These are phyloP conservation scores for Festucalex cinctus DNA, from an alignment of 2,113 vertebrate genomes.

Conservation along the genomic window DNA sequence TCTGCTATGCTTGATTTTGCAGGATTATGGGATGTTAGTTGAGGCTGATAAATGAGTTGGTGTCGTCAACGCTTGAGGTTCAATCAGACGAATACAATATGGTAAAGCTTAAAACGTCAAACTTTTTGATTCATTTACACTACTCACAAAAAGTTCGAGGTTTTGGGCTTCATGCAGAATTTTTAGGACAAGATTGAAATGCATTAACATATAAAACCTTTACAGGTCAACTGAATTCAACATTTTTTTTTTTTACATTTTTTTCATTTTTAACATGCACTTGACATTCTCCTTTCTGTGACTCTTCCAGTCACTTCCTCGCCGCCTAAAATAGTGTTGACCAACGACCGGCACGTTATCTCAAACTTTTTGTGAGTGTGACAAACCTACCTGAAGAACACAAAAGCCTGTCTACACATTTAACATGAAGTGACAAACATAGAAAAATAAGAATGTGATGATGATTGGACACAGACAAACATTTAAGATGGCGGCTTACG, in stretches of 20 bases:
- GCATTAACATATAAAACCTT: no score
- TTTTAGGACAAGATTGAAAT: no score
- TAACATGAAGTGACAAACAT: neutral
- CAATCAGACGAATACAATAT: neutral
- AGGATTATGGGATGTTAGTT: neutral
- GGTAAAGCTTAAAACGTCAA: neutral
- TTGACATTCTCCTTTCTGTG: no score
- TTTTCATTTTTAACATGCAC: no score
- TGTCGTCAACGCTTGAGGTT: neutral
- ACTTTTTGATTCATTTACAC: neutral
- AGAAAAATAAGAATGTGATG: neutral
- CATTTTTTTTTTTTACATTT: no score
- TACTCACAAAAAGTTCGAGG: neutral
- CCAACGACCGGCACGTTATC: no score
- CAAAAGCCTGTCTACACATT: neutral
- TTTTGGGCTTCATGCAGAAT: neutral
- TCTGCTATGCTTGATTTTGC: neutral
- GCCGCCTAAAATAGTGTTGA: no score
- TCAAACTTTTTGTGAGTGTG: no score
- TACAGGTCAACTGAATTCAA: no score
- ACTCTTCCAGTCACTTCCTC: no score
- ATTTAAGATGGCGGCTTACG: neutral
- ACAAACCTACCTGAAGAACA: neutral
- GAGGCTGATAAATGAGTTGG: neutral
- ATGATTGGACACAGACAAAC: constrained; percentile 21